A percentile compares a stretch with the other conserved stretches of the same genome.
Conservation (phyloP, 2,797 vertebrate species). For the Alectoris magna region DNA sequence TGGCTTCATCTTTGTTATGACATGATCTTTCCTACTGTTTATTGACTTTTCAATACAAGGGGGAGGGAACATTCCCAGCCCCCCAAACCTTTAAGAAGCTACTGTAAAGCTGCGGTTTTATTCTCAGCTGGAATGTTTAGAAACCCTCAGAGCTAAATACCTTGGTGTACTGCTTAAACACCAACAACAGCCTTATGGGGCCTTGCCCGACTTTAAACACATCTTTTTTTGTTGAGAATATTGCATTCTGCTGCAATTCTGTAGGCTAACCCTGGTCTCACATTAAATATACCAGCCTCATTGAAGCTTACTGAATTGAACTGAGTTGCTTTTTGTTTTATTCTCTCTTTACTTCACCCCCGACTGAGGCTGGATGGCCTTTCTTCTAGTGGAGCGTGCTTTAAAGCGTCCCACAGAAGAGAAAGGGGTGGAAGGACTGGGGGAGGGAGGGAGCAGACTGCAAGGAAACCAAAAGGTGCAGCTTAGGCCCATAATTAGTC, state of each 20-base stretch:
- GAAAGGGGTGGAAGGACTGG: slow-evolving; percentile 75
- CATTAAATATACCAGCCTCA: slow-evolving; percentile 86
- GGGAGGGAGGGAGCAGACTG: slow-evolving; percentile 30
- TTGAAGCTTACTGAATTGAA: slow-evolving; percentile 88
- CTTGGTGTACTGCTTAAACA: slow-evolving; percentile 88
- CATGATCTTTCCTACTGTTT: slow-evolving; percentile 87
- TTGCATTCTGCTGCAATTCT: slow-evolving; percentile 86
- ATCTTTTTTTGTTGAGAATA: slow-evolving; percentile 87
- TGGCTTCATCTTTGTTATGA: slow-evolving; percentile 86
- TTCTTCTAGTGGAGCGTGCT: slow-evolving; percentile 86
- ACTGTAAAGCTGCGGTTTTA: slow-evolving; percentile 86
- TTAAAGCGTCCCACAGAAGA: slow-evolving; percentile 86
- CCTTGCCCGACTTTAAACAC: slow-evolving; percentile 87
- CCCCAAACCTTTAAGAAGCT: slow-evolving; percentile 84
- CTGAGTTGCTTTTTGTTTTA: slow-evolving; percentile 88
- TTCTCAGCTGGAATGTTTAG: slow-evolving; percentile 90
- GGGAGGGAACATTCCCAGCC: slow-evolving; percentile 82
- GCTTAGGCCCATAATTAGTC: slow-evolving; percentile 87
- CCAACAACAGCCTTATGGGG: slow-evolving; percentile 91
- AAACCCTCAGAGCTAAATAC: slow-evolving; percentile 88
- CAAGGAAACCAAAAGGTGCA: slow-evolving; percentile 83
- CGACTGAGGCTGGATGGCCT: slow-evolving; percentile 84
- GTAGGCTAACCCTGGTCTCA: slow-evolving; percentile 83
- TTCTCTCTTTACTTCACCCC: slow-evolving; percentile 85
- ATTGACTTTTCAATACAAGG: slow-evolving; percentile 86